These are phyloP conservation scores for Caenorhabditis inopinata DNA, from an alignment of 1,140 invertebrate species.

Conservation along the genomic window DNA sequence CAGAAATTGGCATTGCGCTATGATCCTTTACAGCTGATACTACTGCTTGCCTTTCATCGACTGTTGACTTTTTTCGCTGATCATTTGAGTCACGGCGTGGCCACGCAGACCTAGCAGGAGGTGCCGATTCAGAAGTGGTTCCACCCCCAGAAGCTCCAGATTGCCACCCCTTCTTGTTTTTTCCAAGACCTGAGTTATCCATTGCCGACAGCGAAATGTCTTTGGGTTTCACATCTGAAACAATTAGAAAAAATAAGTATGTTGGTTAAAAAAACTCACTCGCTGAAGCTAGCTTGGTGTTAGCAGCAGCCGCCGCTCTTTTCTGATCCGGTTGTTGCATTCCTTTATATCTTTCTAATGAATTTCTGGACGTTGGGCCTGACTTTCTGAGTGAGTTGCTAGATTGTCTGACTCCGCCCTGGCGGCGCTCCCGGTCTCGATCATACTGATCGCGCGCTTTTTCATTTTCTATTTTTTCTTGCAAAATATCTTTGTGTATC, in stretches of 20 bases:
- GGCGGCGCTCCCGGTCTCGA: neutral
- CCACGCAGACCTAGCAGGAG: neutral
- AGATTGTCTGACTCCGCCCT: neutral
- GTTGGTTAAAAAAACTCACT: neutral
- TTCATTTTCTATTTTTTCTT: conserved; percentile 24
- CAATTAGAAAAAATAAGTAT: neutral
- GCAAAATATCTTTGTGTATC: conserved; percentile 40
- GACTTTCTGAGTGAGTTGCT: conserved; percentile 29
- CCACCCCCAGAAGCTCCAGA: conserved; percentile 26
- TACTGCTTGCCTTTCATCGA: neutral
- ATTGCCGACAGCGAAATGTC: neutral
- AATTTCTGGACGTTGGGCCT: conserved; percentile 19
- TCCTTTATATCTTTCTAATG: neutral
- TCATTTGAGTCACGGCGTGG: conserved; percentile 31
- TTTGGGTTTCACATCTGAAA: neutral
- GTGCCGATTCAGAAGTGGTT: neutral
- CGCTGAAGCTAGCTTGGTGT: conserved; percentile 11
- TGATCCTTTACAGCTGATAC: neutral
- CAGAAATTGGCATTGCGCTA: neutral
- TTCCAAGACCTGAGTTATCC: neutral
- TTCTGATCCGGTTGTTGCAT: neutral
- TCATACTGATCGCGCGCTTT: conserved; percentile 28
- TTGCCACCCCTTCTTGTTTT: neutral
- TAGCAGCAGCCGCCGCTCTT: neutral
- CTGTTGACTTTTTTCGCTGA: conserved; percentile 4